A percentile compares a stretch with the other conserved stretches of the same genome.
Conservation (phyloP, 2,113 vertebrate genomes). For the Perognathus longimembris region DNA sequence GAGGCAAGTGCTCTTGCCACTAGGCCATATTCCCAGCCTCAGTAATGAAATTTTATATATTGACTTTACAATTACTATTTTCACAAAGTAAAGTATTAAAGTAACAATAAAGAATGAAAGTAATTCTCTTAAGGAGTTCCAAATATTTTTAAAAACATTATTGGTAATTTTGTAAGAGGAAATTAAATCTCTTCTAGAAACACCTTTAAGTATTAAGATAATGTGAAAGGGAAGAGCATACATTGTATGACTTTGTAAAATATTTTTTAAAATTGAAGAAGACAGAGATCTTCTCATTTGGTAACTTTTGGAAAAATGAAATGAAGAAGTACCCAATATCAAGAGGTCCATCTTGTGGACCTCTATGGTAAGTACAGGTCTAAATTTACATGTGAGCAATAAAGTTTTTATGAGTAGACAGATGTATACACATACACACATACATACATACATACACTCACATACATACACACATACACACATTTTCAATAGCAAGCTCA, state of each 20-base stretch:
- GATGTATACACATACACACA: too few species aligned
- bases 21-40: too few species aligned
- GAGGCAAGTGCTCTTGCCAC: too few species aligned
- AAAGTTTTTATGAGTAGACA: too few species aligned
- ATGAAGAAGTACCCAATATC: not conserved
- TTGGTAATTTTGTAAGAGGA: conserved; percentile 26
- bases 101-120: not conserved
- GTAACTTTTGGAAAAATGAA: not conserved
- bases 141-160: not conserved
- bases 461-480: not conserved
- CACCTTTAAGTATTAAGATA: not conserved
- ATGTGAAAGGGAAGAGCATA: not conserved
- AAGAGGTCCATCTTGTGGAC: conserved; percentile 83
- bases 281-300: not conserved
- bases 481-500: not conserved
- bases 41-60: not conserved
- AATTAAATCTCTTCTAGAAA: not conserved
- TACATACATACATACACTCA: too few species aligned
- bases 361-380: conserved; percentile 48
- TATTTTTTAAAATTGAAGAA: not conserved
- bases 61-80: not conserved
- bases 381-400: not conserved
- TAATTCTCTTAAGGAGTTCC: conserved; percentile 18
- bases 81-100: conserved; percentile 41
- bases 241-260: conserved; percentile 5